Conservation (phyloP, 2,888 invertebrate species). For the Piscicola geometra region DNA sequence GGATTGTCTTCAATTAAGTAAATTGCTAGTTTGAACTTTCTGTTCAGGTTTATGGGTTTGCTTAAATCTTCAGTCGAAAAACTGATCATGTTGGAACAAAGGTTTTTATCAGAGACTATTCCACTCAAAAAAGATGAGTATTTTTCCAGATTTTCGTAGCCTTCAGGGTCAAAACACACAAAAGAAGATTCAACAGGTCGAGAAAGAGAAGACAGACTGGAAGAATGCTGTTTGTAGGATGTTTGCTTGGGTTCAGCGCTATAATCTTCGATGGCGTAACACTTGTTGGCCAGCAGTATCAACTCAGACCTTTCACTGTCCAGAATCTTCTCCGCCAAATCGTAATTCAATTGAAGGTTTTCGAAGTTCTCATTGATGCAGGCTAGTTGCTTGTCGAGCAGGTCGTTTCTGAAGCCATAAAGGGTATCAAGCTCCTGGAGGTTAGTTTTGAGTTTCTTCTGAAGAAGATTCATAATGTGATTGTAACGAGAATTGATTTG, state of each 20-base stretch:
- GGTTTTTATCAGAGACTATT: not conserved
- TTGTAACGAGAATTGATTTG: not conserved
- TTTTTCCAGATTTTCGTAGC: constrained; percentile 3
- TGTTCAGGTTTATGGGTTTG: not conserved
- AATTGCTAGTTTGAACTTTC: constrained; percentile 12
- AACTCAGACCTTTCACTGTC: constrained; percentile 23
- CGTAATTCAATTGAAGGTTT: not conserved
- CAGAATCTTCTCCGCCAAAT: constrained; percentile 20
- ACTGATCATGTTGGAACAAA: constrained; percentile 15
- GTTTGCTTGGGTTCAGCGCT: not conserved
- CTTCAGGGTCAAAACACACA: constrained; percentile 17
- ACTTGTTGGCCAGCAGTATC: constrained; percentile 21
- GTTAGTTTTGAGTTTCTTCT: not conserved
- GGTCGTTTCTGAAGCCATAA: not conserved
- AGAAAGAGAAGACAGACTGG: not conserved
- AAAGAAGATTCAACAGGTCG: constrained; percentile 22
- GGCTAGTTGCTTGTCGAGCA: constrained; percentile 16
- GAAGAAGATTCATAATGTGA: not conserved
- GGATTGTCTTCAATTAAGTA: constrained; percentile 1
- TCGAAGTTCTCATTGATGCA: not conserved
- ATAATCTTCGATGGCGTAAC: not conserved
- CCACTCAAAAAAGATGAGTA: not conserved
- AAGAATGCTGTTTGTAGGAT: not conserved
- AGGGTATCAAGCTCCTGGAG: not conserved
- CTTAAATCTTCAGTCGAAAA: constrained; percentile 20